Base-by-base conservation (phyloP, 2,888 invertebrate species). In the Latrodectus elegans region DNA sequence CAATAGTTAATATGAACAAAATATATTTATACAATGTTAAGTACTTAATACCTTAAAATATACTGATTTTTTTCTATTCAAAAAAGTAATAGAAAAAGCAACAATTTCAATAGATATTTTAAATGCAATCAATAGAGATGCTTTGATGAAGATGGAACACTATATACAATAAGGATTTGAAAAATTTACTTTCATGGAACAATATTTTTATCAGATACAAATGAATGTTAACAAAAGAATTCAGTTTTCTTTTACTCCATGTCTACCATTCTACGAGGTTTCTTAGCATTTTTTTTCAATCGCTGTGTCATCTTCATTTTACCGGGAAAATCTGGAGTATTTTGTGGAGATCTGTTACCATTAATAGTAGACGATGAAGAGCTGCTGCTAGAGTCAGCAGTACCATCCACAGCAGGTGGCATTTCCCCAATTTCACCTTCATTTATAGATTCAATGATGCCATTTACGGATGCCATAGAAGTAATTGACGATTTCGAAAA, bases 401-500 rank as follows among this genome's bases (percentile, higher is more conserved):
- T 65, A 9, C 76, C 75, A 12, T 85, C 85, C 8, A 64, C 26
- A 6, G 67, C 17, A 8, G 79, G 15, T 22, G 53, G 72, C 38
- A 72, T 70, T 11, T 89, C 90, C 26, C 82, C 84, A 52, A 67
- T 4, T 17, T 72, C 74, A 14, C 65, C 53, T n/a, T 74, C 67
- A 94, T 95, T 94, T 8, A 68, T 38, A 12, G 64, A 60, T 51
- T 88, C 84, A 22, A 88, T 68, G 12, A 80, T 70, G 0, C 88
- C 83, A 51, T 88, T 88, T 0, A 88, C 88, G 93, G 97, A 97
- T 89, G 97, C 97, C 95, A 97, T 97, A 17, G 97, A 98, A 15
- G 99, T 99, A 90, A 99, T 99, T 52, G 99, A 99, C 10, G 99
- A 99, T 93, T 98, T 98, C 0, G 98, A 98, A 92, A 99, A 99